Conservation (phyloP, 2,797 vertebrate species). For the Semaprochilodus insignis region DNA sequence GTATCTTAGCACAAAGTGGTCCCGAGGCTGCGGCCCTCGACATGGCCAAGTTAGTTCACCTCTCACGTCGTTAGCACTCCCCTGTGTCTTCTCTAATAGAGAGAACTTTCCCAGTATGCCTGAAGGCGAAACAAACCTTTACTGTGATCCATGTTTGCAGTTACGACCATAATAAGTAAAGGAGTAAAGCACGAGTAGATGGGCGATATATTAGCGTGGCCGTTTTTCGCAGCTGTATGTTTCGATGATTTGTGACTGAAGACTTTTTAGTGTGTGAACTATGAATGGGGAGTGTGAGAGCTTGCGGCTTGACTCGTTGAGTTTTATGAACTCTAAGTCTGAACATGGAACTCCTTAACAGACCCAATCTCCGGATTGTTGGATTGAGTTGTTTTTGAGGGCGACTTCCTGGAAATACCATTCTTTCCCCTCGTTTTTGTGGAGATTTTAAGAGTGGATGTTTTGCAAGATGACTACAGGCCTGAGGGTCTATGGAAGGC, state of each 20-base stretch:
- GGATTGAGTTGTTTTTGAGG: not conserved
- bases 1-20: not conserved
- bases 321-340: not conserved
- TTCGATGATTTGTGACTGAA: slow-evolving; percentile 2
- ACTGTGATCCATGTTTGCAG: slow-evolving; percentile 33
- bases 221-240: not conserved
- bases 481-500: not conserved
- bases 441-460: not conserved
- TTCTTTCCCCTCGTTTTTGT: not conserved
- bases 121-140: slow-evolving; percentile 36
- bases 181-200: not conserved
- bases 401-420: not conserved
- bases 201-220: not conserved
- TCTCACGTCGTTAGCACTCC: slow-evolving; percentile 49
- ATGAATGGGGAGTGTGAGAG: not conserved
- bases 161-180: slow-evolving; percentile 14
- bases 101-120: slow-evolving; percentile 43
- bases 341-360: not conserved
- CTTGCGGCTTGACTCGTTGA: not conserved
- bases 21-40: not conserved
- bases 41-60: slow-evolving; percentile 39
- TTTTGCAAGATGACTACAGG: not conserved
- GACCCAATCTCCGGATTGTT: not conserved
- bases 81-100: slow-evolving; percentile 35
- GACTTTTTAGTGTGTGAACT: not conserved